Percentiles rank a stretch among this genome's conserved stretches.
Evolutionary conservation across 2,888 invertebrate species (phyloP).

Genomic region (Nebria brevicollis): DNA sequence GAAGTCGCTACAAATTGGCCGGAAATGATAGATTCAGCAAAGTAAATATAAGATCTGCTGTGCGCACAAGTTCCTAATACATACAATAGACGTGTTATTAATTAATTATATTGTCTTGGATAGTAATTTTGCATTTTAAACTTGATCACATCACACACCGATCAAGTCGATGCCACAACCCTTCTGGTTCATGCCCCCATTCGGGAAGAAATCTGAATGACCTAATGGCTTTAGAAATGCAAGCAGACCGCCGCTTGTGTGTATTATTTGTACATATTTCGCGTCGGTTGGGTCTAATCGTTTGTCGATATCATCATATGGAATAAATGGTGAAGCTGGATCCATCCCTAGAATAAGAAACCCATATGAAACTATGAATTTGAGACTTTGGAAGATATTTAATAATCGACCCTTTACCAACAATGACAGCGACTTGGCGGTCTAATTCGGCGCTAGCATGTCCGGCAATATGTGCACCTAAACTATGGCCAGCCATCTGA

Average conservation of each 20-base stretch:
- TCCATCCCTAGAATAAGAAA: constrained; percentile 26
- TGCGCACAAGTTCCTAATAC: constrained; percentile 61
- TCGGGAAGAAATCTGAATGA: constrained; percentile 59
- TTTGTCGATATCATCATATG: constrained; percentile 50
- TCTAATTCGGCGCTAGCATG: constrained; percentile 52
- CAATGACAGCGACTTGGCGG: constrained; percentile 54
- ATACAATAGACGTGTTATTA: neutral
- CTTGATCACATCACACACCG: neutral
- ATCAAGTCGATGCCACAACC: constrained; percentile 57
- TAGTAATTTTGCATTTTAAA: no score
- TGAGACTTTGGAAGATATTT: neutral
- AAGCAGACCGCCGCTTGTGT: constrained; percentile 54
- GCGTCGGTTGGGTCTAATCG: constrained; percentile 58
- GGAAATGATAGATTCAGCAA: constrained; percentile 60
- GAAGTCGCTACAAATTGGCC: constrained; percentile 54
- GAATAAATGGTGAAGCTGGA: constrained; percentile 27
- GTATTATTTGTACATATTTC: constrained; percentile 58
- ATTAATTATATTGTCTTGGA: neutral
- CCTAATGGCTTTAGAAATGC: constrained; percentile 55
- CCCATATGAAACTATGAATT: neutral
- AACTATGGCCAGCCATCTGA: constrained; percentile 50
- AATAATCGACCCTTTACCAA: constrained; percentile 50
- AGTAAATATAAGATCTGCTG: constrained; percentile 60
- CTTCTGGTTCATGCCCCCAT: constrained; percentile 58
- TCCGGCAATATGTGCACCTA: constrained; percentile 58